Evolutionary conservation across 2,113 vertebrate genomes (phyloP).

Genomic region (Bombycilla garrulus): DNA sequence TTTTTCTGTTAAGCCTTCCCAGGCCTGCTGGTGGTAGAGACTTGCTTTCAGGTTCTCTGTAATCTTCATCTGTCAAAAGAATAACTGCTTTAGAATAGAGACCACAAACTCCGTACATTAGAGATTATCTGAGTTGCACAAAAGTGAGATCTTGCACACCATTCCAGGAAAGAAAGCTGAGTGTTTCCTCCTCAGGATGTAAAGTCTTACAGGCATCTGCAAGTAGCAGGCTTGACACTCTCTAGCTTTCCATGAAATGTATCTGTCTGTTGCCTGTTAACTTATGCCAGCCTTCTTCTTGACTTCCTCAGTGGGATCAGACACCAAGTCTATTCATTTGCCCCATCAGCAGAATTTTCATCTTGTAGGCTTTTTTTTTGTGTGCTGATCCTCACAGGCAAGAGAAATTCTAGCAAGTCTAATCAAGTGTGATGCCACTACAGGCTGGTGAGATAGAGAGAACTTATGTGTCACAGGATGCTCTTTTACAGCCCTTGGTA

Average conservation of each 20-base stretch:
- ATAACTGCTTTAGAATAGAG: slow-evolving; percentile 14
- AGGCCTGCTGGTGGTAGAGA: background rate
- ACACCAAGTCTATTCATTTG: background rate
- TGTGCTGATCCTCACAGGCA: background rate
- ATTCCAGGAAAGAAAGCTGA: background rate
- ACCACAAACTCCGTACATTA: background rate
- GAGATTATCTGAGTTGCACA: background rate
- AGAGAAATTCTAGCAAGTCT: background rate
- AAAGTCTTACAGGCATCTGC: background rate
- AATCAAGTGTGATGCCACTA: background rate
- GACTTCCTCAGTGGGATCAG: background rate
- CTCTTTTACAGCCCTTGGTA: background rate
- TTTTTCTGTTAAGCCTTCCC: background rate
- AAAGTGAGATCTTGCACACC: background rate
- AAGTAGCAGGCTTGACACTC: background rate
- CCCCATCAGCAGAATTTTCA: background rate
- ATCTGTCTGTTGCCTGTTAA: background rate
- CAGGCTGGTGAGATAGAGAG: background rate
- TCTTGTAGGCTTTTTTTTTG: background rate
- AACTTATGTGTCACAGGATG: background rate
- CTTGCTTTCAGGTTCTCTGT: slow-evolving; percentile 4
- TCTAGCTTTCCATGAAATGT: background rate
- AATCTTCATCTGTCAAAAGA: slow-evolving; percentile 13
- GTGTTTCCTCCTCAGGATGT: background rate
- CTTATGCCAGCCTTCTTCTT: background rate